phyloP scores from a whole-genome alignment of 2,888 invertebrate species.

The Machimus atricapillus region DNA sequence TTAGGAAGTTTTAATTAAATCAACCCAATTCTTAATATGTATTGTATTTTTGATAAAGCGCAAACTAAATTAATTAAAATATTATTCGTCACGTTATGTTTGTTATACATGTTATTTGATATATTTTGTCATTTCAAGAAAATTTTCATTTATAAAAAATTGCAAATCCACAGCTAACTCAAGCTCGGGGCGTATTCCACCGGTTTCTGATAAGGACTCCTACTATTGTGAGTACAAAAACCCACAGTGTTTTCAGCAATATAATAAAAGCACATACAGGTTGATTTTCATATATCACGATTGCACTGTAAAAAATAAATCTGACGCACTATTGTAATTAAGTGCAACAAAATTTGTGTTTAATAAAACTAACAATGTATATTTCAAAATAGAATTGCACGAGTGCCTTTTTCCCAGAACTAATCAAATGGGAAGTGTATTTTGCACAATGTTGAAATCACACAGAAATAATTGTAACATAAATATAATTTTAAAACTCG shows the following conservation, averaged over 20 bases:
- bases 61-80: background rate
- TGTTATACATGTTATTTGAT: background rate
- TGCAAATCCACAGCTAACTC: conserved; percentile 66
- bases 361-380: background rate
- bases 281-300: conserved; percentile 10
- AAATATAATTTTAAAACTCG: background rate
- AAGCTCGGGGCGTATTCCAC: conserved; percentile 64
- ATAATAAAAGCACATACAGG: background rate
- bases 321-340: conserved; percentile 14
- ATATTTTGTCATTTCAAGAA: background rate
- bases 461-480: background rate
- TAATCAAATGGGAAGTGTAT: background rate
- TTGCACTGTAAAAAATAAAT: conserved; percentile 20
- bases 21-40: no score
- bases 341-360: background rate
- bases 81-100: background rate
- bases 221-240: conserved; percentile 67
- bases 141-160: conserved; percentile 48
- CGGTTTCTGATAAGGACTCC: conserved; percentile 65
- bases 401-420: conserved; percentile 7
- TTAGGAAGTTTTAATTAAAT: no score
- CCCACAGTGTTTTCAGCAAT: conserved; percentile 2
- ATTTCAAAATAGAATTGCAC: conserved; percentile 11
- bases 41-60: no score
- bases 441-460: background rate